Base-by-base conservation (phyloP, 2,113 vertebrate genomes). In the Rhinopomastus cyanomelas region DNA sequence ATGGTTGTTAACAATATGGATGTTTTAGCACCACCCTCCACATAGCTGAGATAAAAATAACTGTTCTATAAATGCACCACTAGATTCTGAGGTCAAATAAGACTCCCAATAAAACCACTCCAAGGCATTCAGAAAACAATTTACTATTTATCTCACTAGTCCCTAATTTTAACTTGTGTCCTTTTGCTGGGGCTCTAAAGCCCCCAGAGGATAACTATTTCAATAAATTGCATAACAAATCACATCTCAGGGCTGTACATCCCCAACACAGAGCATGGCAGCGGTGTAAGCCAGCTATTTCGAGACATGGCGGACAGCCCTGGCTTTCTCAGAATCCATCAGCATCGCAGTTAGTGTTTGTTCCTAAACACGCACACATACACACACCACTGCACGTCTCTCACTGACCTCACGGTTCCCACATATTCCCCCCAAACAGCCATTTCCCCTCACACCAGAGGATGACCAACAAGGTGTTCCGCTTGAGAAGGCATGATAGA, bases 301-400 rank as follows among this genome's bases (percentile, higher is more conserved):
- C 20, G 13, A 93, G 94, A 85, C 53, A 56, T 0, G 1, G 59
- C 10, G 15, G 59, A 64, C 74, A 92, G 66, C 56, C 44, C 32
- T 78, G 80, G 46, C 83, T 95, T 90, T 94, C 92, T 94, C 92
- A 89, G 90, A 94, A 95, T 83, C 76, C 88, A 69, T 60, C 92
- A 92, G 39, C 5, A 3, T 48, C 9, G 1, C 82, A 92, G 46
- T n/a, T 51, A 44, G 14, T 30, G 29, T 82, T 88, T 92, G 81
- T 68, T 96, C 72, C 86, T 52, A 64, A 73, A 46, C 65, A 17
- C 2, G 29, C 36, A 57, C 68, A 60, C 0, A 0, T 29, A 79
- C 72, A 16, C 39, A 8, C 61, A 81, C 13, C 49, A 48, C 42
- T 2, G 1, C 81, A 48, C 1, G 0, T 25, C 49, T 84, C 52